phyloP scores from a whole-genome alignment of 2,888 invertebrate species.

The Sesamia inferens region DNA sequence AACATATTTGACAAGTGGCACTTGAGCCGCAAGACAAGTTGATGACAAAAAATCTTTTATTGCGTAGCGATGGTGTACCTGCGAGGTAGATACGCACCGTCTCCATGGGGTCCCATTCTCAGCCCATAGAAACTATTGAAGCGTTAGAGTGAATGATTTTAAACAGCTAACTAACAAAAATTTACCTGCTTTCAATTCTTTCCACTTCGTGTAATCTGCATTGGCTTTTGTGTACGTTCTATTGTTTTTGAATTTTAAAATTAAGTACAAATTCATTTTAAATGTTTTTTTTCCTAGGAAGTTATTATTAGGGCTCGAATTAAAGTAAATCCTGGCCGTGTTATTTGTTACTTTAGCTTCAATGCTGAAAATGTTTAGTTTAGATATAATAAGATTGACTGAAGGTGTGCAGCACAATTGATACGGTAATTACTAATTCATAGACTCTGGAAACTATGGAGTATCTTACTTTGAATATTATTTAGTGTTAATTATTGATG shows the following conservation, averaged over 20 bases:
- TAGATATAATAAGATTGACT: neutral
- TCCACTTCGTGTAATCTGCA: constrained; percentile 66
- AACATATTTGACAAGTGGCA: constrained; percentile 55
- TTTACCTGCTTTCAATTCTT: constrained; percentile 77
- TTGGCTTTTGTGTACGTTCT: constrained; percentile 59
- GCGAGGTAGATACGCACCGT: constrained; percentile 77
- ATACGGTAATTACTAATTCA: neutral
- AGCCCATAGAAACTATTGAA: constrained; percentile 80
- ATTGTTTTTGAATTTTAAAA: constrained; percentile 43
- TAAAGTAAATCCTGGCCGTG: constrained; percentile 8
- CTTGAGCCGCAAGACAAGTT: constrained; percentile 73
- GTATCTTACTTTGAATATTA: constrained; percentile 24
- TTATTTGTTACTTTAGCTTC: neutral
- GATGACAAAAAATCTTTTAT: constrained; percentile 71
- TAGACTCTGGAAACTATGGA: constrained; percentile 1
- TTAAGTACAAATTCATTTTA: neutral
- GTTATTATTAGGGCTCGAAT: neutral
- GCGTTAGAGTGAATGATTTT: constrained; percentile 84
- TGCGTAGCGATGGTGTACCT: constrained; percentile 79
- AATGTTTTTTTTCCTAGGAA: constrained; percentile 12
- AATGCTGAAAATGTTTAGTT: neutral
- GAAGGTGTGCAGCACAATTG: neutral
- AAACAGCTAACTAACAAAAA: constrained; percentile 76
- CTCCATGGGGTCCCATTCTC: constrained; percentile 77
- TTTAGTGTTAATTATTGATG: constrained; percentile 41